Evolutionary conservation across 2,888 invertebrate genomes (phyloP), one percentile per base, ranked within the genome.

Genomic region (Xylota segnis): DNA sequence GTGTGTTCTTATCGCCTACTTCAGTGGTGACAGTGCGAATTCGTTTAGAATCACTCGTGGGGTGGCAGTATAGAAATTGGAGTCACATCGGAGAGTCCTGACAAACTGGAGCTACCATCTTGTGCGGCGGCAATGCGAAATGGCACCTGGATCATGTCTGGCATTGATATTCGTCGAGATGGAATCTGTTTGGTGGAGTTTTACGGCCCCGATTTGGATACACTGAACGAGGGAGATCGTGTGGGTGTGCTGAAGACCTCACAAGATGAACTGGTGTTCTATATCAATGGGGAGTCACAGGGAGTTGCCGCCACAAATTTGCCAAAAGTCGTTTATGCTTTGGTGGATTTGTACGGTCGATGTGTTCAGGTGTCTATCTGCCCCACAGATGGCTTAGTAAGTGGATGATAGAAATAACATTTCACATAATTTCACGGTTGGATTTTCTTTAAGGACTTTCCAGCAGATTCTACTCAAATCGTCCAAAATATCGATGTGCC

Each of bases 121-220:
- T 96, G 96, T 90, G 96, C 97, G 7, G 95, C 96, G 10, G 96
- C 96, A 89, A 94, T 96, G 91, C 95, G 95, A 87, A 95, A 95
- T 90, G 96, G 96, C 87, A 96, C 97, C 87, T 98, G 98, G 98
- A 96, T 98, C 63, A 96, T 98, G 96, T 96, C 97, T 2, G 97
- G 97, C 29, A 96, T 95, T 88, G 96, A 97, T 45, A 95, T 98
- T 68, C 94, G 97, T 27, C 96, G 96, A 90, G 97, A 98, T 93
- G 98, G 98, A 1, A 94, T 95, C 32, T 95, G 96, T 58, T 93
- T 97, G 75, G 94, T 96, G 40, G 97, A 97, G 91, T 95, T 95
- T 32, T 98, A 98, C 92, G 98, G 97, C 14, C 95, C 95, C 56
- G 96, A 98, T 92, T 93, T 98, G 83, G 97, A 97, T 89, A 95